Evolutionary conservation across 2,113 vertebrate genomes (phyloP).

Genomic region (Sus scrofa): T2T-Sscrofa CM000824.6:140811501-140812000

Average conservation of each 20-base stretch:
- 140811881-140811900: neutral
- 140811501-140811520: conserved; percentile 22
- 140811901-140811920: conserved; percentile 1
- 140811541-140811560: neutral
- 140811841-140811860: conserved; percentile 9
- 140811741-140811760: conserved; percentile 16
- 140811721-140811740: conserved; percentile 12
- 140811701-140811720: conserved; percentile 2
- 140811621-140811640: conserved; percentile 49
- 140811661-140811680: neutral
- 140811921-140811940: neutral
- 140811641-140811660: neutral
- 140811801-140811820: neutral
- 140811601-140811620: neutral
- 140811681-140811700: neutral
- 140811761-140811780: conserved; percentile 41
- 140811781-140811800: neutral
- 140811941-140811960: conserved; percentile 23
- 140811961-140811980: neutral
- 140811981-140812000: neutral
- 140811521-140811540: neutral
- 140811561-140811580: neutral
- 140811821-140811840: neutral
- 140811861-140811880: conserved; percentile 6
- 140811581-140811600: neutral